Evolutionary conservation across 2,113 vertebrate genomes (phyloP).

Genomic region (Cyanistes caeruleus): DNA sequence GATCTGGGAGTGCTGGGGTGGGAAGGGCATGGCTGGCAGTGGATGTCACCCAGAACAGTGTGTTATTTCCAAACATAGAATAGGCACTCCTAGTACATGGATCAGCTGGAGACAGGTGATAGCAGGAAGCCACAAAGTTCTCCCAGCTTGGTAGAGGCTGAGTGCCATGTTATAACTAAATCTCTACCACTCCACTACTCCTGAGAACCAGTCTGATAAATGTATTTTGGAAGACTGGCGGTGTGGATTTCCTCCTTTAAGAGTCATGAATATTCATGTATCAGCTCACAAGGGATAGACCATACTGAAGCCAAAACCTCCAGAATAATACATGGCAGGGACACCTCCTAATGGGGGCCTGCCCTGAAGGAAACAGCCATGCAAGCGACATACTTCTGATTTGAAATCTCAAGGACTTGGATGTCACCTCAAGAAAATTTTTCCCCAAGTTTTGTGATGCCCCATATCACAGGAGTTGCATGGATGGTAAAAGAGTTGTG

Average conservation of each 20-base stretch:
- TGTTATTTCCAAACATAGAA: not conserved
- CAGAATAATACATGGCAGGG: not conserved
- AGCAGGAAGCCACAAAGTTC: not conserved
- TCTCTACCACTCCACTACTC: not conserved
- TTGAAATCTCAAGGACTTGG: not conserved
- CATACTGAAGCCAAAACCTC: not conserved
- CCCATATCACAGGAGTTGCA: not conserved
- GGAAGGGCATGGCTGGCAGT: fast-evolving
- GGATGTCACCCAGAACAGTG: not conserved
- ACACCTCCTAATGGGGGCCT: not conserved
- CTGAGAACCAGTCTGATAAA: not conserved
- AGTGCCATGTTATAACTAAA: not conserved
- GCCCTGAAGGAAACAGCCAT: not conserved
- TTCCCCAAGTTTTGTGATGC: not conserved
- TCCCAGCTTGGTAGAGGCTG: fast-evolving
- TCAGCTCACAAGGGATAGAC: not conserved
- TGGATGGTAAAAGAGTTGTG: not conserved
- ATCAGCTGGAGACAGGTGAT: fast-evolving
- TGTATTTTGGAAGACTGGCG: not conserved
- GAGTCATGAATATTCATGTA: not conserved
- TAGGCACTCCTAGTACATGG: not conserved
- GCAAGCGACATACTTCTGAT: not conserved
- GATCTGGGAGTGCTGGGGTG: not conserved
- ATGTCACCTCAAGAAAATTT: not conserved
- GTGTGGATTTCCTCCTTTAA: not conserved